These are phyloP conservation scores for Nasonovia ribisnigri DNA, from an alignment of 2,888 invertebrate species.

Conservation along the genomic window DNA sequence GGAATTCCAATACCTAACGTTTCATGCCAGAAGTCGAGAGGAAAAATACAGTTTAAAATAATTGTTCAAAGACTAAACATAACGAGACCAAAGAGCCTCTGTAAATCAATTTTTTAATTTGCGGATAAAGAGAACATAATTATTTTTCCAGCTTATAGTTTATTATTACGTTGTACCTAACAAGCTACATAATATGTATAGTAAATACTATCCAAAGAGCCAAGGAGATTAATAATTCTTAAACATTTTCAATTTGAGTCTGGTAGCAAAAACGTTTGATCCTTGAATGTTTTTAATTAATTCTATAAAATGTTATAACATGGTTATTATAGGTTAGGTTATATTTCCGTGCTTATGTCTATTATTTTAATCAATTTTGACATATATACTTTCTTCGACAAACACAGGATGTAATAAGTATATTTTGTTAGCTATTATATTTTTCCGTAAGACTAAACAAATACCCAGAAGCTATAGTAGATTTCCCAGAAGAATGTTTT, in stretches of 20 bases:
- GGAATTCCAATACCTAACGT: slow-evolving; percentile 49
- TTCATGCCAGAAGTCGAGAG: background rate
- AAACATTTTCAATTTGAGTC: background rate
- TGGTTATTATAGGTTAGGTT: background rate
- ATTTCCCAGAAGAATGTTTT: background rate
- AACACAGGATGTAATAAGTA: background rate
- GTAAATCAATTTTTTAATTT: slow-evolving; percentile 10
- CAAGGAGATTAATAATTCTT: background rate
- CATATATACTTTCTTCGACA: background rate
- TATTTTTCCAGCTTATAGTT: background rate
- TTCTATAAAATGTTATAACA: background rate
- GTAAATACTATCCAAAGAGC: background rate
- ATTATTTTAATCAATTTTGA: slow-evolving; percentile 21
- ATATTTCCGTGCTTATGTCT: background rate
- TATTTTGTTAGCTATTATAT: background rate
- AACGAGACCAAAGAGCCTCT: background rate
- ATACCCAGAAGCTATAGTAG: background rate
- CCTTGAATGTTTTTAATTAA: slow-evolving; percentile 7
- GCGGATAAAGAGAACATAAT: background rate
- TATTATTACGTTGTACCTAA: slow-evolving; percentile 9
- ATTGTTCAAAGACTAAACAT: slow-evolving; percentile 7
- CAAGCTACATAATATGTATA: background rate
- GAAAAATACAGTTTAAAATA: background rate
- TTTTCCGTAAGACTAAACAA: background rate
- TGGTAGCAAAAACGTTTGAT: slow-evolving; percentile 21